Conservation (phyloP, 2,113 vertebrate genomes). For the Corythornis madagascariensis region DNA sequence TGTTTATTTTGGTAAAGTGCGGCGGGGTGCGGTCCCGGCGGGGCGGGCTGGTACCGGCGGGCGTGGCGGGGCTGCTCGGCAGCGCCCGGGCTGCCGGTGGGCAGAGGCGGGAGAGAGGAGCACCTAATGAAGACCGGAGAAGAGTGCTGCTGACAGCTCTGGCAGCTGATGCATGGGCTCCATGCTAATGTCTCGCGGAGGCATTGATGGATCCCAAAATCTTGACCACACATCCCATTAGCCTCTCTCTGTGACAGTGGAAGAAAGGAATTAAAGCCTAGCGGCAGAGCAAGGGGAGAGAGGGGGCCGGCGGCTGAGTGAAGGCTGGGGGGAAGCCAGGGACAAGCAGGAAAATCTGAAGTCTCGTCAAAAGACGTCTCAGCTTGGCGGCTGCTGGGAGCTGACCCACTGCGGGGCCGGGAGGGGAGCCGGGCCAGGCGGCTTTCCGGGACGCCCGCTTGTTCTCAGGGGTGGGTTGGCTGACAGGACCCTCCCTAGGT, state of each 20-base stretch:
- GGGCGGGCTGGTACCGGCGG: slow-evolving; percentile 83
- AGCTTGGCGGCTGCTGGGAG: slow-evolving; percentile 80
- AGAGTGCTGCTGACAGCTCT: slow-evolving; percentile 90
- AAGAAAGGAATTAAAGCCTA: slow-evolving; percentile 87
- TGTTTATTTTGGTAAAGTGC: slow-evolving; percentile 81
- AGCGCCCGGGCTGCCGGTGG: slow-evolving; percentile 73
- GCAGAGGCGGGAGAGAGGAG: slow-evolving; percentile 77
- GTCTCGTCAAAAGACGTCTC: slow-evolving; percentile 75
- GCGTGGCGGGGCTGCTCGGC: slow-evolving; percentile 80
- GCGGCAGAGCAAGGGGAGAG: slow-evolving; percentile 47
- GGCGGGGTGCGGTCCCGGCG: slow-evolving; percentile 65
- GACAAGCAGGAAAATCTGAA: slow-evolving; percentile 76
- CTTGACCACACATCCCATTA: slow-evolving; percentile 99
- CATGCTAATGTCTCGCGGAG: slow-evolving; percentile 93
- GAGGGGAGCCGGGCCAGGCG: background rate
- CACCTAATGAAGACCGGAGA: slow-evolving; percentile 88
- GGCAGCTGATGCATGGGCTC: slow-evolving; percentile 94
- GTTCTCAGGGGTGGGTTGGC: background rate
- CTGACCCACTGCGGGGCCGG: slow-evolving; percentile 52
- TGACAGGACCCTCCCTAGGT: background rate
- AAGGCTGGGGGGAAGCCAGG: slow-evolving; percentile 79
- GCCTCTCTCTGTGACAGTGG: slow-evolving; percentile 94
- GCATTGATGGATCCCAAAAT: slow-evolving; percentile 98
- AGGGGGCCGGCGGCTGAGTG: slow-evolving; percentile 49
- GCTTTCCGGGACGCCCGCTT: background rate